Evolutionary conservation across 2,888 invertebrate species (phyloP).

Genomic region (Escarpia spicata): DNA sequence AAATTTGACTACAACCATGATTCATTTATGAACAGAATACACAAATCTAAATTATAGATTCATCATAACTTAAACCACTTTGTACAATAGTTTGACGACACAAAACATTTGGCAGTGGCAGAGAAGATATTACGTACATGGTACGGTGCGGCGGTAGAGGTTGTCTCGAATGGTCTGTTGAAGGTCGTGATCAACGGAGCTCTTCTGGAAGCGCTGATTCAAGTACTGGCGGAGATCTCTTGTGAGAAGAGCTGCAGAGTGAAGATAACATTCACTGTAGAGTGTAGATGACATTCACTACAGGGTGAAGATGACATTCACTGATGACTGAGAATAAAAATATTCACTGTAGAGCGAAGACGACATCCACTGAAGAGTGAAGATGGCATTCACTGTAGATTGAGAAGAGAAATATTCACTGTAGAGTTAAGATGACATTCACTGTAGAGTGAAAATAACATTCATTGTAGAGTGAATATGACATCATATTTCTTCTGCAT

Average conservation of each 20-base stretch:
- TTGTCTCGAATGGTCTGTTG: conserved; percentile 76
- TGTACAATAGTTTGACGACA: background rate
- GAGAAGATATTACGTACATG: conserved; percentile 45
- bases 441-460: no score
- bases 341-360: no score
- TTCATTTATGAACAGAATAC: background rate
- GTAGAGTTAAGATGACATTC: no score
- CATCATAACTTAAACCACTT: background rate
- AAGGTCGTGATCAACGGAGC: conserved; percentile 72
- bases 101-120: background rate
- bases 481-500: no score
- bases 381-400: no score
- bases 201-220: conserved; percentile 71
- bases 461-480: no score
- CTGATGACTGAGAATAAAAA: background rate
- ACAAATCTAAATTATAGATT: background rate
- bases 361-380: no score
- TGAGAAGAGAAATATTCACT: no score
- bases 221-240: conserved; percentile 70
- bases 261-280: background rate
- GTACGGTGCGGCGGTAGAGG: conserved; percentile 73
- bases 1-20: background rate
- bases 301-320: no score
- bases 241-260: conserved; percentile 59
- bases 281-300: background rate